Conservation (phyloP, 1,140 invertebrate species). For the Anadara kagoshimensis region DNA sequence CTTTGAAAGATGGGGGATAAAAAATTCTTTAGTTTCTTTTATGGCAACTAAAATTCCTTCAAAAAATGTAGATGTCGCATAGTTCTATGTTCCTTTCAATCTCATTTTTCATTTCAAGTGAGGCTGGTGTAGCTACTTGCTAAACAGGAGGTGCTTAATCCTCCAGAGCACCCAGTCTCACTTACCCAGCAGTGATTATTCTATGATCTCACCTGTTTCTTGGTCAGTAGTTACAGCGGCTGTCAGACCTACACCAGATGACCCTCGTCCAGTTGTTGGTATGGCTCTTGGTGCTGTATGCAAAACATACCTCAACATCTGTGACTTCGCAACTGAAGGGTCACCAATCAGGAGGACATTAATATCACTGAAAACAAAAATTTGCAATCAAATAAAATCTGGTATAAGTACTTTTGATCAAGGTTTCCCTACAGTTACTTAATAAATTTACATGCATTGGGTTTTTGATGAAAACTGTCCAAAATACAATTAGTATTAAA, state of each 20-base stretch:
- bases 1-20: too few relatives aligned
- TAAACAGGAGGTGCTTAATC: too few relatives aligned
- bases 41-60: too few relatives aligned
- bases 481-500: background rate
- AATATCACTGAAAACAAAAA: conserved; percentile 84
- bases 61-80: too few relatives aligned
- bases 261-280: conserved; percentile 96
- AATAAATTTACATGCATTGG: background rate
- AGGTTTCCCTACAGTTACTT: background rate
- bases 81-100: too few relatives aligned
- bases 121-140: too few relatives aligned
- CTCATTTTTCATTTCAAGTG: too few relatives aligned
- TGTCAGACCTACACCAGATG: conserved; percentile 97
- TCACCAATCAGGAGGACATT: conserved; percentile 98
- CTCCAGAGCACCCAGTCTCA: too few relatives aligned
- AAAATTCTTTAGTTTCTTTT: too few relatives aligned
- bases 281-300: conserved; percentile 95
- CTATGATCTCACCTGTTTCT: conserved; percentile 91
- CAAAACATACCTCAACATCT: conserved; percentile 91
- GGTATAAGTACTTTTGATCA: background rate
- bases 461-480: too few relatives aligned
- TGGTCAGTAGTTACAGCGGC: conserved; percentile 97
- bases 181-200: too few relatives aligned
- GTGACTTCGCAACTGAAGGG: conserved; percentile 99
- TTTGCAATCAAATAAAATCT: background rate